Percentiles rank a stretch among this genome's conserved stretches.
Evolutionary conservation across 2,797 vertebrate species (phyloP).

Genomic region (Phrynocephalus forsythii): DNA sequence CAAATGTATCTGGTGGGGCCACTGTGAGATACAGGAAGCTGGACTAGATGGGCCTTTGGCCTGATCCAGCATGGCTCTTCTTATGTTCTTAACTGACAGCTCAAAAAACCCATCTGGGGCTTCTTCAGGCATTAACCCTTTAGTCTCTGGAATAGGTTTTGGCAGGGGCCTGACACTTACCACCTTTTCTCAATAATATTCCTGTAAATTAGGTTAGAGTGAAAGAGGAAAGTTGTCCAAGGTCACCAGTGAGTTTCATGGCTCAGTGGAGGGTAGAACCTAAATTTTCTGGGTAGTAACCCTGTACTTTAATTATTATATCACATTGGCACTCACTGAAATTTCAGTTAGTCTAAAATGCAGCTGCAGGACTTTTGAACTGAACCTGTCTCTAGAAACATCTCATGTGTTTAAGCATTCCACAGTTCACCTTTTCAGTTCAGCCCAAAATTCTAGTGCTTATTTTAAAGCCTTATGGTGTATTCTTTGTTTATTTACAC

Average conservation of each 20-base stretch:
- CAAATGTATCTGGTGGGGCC: too few relatives aligned
- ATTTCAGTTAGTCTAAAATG: not conserved
- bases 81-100: too few relatives aligned
- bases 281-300: not conserved
- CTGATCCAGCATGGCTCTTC: too few relatives aligned
- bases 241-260: not conserved
- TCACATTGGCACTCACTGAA: not conserved
- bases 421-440: not conserved
- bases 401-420: not conserved
- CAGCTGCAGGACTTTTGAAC: not conserved
- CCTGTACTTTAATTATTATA: not conserved
- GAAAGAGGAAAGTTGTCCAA: not conserved
- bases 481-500: too few relatives aligned
- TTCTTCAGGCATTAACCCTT: too few relatives aligned
- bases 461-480: not conserved
- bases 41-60: too few relatives aligned
- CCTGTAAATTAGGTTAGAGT: not conserved
- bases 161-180: too few relatives aligned
- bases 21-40: too few relatives aligned
- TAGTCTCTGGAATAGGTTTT: too few relatives aligned
- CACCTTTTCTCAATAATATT: not conserved
- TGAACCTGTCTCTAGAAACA: not conserved
- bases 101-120: too few relatives aligned
- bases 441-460: not conserved
- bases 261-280: not conserved